phyloP scores from a whole-genome alignment of 2,888 invertebrate species.

The Griposia aprilina region DNA sequence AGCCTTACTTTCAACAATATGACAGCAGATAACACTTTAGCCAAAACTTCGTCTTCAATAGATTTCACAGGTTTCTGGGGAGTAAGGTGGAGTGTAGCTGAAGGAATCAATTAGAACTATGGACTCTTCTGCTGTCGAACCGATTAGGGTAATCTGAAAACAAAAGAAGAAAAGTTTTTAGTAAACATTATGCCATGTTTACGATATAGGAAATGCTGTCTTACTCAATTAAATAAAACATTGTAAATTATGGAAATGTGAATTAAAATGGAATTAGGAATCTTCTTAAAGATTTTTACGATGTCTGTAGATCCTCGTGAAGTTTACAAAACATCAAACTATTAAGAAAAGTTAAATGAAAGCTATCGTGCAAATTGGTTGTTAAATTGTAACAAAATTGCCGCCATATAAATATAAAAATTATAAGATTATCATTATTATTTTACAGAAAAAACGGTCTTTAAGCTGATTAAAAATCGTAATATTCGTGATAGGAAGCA shows the following conservation, averaged over 20 bases:
- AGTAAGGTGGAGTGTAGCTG: constrained; percentile 71
- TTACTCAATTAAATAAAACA: not conserved
- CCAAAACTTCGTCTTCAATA: constrained; percentile 57
- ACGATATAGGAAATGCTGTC: not conserved
- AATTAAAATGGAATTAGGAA: not conserved
- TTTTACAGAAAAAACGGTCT: constrained; percentile 7
- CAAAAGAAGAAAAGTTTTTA: constrained; percentile 25
- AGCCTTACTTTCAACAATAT: constrained; percentile 53
- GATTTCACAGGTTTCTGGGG: constrained; percentile 66
- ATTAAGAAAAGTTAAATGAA: not conserved
- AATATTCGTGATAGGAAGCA: constrained; percentile 18
- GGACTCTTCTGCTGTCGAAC: constrained; percentile 70
- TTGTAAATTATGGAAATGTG: not conserved
- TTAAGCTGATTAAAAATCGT: constrained; percentile 42
- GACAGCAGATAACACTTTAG: constrained; percentile 38
- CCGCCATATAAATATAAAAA: not conserved
- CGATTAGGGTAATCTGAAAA: constrained; percentile 75
- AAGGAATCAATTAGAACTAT: constrained; percentile 76
- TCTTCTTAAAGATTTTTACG: not conserved
- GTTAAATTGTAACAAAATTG: not conserved
- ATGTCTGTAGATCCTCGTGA: not conserved
- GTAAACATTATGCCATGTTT: not conserved
- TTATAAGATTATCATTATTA: not conserved
- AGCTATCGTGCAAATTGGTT: not conserved
- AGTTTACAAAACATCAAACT: not conserved